Percentiles rank a stretch among this genome's conserved stretches.
These are phyloP conservation scores for Meriones psammophilus DNA, from an alignment of 2,797 vertebrate species.

Conservation along the genomic window DNA sequence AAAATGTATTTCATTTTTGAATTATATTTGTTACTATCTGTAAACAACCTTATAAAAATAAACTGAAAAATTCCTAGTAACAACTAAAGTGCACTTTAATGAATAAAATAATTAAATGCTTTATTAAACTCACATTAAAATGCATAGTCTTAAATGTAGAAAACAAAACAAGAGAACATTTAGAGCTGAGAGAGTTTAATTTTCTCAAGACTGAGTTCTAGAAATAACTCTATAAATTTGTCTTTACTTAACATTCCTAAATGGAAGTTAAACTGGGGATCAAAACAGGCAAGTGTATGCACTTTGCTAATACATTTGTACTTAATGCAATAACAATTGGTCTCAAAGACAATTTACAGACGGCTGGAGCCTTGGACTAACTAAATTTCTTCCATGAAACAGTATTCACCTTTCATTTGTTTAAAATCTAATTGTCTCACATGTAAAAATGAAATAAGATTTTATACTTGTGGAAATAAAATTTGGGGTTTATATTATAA, in stretches of 20 bases:
- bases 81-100: not conserved
- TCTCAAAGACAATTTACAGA: slow-evolving; percentile 56
- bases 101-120: slow-evolving; percentile 30
- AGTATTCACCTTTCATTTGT: not conserved
- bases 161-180: slow-evolving; percentile 28
- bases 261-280: slow-evolving; percentile 50
- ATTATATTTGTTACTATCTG: slow-evolving; percentile 10
- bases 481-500: not conserved
- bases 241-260: not conserved
- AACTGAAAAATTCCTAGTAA: not conserved
- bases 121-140: slow-evolving; percentile 28
- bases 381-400: slow-evolving; percentile 10
- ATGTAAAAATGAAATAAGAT: not conserved
- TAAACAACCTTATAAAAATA: slow-evolving; percentile 27
- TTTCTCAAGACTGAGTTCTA: not conserved
- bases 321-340: not conserved
- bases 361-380: not conserved
- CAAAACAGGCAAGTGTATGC: not conserved
- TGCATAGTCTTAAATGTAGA: slow-evolving; percentile 43
- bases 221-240: slow-evolving; percentile 40
- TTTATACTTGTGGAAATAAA: slow-evolving; percentile 7
- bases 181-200: not conserved
- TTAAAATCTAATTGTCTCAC: not conserved
- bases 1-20: slow-evolving; percentile 44
- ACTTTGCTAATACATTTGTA: not conserved